These are phyloP conservation scores for Neoarius graeffei DNA, from an alignment of 2,113 vertebrate genomes.

Conservation along the genomic window DNA sequence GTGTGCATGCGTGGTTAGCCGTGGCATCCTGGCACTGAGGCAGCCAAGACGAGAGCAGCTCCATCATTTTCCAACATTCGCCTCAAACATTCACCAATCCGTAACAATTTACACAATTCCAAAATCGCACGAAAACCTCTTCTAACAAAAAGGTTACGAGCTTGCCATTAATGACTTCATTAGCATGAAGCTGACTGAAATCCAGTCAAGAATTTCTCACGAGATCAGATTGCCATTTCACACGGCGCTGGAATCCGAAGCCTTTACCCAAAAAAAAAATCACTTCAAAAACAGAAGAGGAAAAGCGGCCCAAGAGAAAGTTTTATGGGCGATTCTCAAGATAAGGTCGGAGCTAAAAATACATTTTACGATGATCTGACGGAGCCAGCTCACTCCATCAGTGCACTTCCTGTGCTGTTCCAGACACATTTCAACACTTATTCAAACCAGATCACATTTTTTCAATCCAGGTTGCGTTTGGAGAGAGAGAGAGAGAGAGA, in stretches of 20 bases:
- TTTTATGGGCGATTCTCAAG: constrained; percentile 60
- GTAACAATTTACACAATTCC: neutral
- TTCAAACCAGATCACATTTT: constrained; percentile 65
- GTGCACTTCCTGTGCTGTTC: constrained; percentile 65
- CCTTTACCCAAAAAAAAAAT: constrained; percentile 29
- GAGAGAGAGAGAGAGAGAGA: neutral
- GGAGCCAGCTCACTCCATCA: constrained; percentile 66
- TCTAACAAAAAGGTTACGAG: neutral
- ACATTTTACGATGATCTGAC: constrained; percentile 63
- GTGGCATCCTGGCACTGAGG: constrained; percentile 59
- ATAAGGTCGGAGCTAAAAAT: constrained; percentile 71
- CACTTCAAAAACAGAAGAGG: constrained; percentile 17
- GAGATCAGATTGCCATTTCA: constrained; percentile 41
- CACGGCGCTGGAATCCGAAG: constrained; percentile 57
- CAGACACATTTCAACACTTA: constrained; percentile 70
- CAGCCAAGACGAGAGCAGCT: constrained; percentile 47
- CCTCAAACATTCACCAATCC: neutral
- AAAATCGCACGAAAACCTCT: neutral
- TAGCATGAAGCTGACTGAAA: neutral
- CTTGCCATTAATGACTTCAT: neutral
- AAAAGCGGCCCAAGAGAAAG: constrained; percentile 38
- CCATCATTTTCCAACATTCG: neutral
- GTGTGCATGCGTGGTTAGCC: constrained; percentile 75
- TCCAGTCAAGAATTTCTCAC: neutral
- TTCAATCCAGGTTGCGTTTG: neutral